Evolutionary conservation across 2,888 invertebrate species (phyloP), one percentile per base, ranked within the genome.

Genomic region (Orthosia gothica): DNA sequence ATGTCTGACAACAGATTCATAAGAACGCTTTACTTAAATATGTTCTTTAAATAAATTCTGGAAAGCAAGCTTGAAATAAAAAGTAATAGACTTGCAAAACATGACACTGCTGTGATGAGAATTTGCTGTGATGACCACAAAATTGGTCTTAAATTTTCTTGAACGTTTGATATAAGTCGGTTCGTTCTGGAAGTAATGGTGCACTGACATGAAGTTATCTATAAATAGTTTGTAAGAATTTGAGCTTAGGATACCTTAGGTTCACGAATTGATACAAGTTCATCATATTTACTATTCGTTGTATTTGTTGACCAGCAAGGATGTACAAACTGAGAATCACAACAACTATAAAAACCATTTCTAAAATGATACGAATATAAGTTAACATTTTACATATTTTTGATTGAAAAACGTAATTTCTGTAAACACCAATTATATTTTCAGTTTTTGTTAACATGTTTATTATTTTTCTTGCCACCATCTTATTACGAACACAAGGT

Each of bases 171-270:
- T 64, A 26, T 61, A 70, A 16, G 0, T 52, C 1, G 70, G 55
- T 18, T 76, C 55, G 16, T 70, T 61, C 11, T 49, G n/a, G 18
- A 23, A 70, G 32, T 32, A 26, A 23, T 12, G 0, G 20, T 80
- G 47, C 3, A 75, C 23, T 2, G 45, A 12, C n/a, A 67, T 61
- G 4, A 80, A 65, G 49, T 80, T 67, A 1, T 59, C 47, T 12
- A 32, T 9, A 4, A 62, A 74, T 1, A 59, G 13, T 47, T 59
- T 52, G 23, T 70, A 75, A 15, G 47, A 54, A n/a, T 9, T 2
- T 7, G 79, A 70, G 0, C 2, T 70, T 11, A 59, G 4, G 50
- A 57, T 40, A 16, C 55, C 45, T 45, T 23, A 58, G 26, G 23
- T 79, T 59, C 23, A 61, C 26, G 13, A 61, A 12, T 11, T 59